These are phyloP conservation scores for Belgica antarctica DNA, from an alignment of 2,888 invertebrate species.

Conservation along the genomic window DNA sequence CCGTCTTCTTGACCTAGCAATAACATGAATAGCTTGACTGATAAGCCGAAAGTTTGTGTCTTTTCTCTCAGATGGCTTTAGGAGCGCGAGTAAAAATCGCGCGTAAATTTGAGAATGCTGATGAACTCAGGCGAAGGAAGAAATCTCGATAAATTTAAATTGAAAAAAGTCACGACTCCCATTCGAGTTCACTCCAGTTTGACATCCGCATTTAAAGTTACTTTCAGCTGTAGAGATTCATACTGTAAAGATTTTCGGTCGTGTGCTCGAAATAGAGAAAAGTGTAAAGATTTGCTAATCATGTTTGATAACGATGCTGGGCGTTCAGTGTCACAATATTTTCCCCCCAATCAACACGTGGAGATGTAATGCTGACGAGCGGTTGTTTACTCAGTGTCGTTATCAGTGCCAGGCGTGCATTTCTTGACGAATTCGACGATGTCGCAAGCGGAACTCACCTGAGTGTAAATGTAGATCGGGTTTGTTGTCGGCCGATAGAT, in stretches of 20 bases:
- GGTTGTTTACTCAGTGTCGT: not conserved
- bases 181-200: not conserved
- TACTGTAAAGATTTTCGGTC: no score
- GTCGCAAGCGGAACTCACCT: constrained; percentile 51
- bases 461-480: constrained; percentile 56
- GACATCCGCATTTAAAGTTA: no score
- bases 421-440: not conserved
- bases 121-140: not conserved
- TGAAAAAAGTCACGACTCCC: not conserved
- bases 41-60: not conserved
- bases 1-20: not conserved
- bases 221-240: no score
- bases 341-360: not conserved
- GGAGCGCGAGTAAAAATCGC: not conserved
- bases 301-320: not conserved
- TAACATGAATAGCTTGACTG: not conserved
- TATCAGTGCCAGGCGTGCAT: constrained; percentile 16
- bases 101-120: not conserved
- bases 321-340: not conserved
- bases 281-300: constrained; percentile 1
- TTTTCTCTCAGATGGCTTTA: not conserved
- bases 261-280: no score
- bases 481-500: constrained; percentile 61
- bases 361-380: not conserved
- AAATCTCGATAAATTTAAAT: not conserved